Evolutionary conservation across 92 coral and sea anemone genomes (phyloP).

Genomic region (Plumapathes pennacea): DNA sequence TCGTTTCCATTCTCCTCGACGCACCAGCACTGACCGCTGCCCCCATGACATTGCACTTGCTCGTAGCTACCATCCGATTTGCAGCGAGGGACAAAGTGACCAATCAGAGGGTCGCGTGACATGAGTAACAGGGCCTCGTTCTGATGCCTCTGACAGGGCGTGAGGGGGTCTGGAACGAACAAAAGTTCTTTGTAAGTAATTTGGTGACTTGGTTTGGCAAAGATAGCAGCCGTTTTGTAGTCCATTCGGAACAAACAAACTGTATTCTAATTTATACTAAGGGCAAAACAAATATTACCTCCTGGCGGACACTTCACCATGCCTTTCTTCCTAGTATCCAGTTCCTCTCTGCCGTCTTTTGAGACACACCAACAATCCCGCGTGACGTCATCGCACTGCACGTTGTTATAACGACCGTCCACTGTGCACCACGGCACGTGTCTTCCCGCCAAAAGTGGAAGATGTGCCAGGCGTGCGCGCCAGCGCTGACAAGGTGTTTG

Average conservation of each 20-base stretch:
- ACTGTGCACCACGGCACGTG: constrained; percentile 59
- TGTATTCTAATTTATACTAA: too few relatives aligned
- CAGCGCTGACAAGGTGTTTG: constrained; percentile 72
- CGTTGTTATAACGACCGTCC: constrained; percentile 61
- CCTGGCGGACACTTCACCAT: constrained; percentile 49
- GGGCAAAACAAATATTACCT: too few relatives aligned
- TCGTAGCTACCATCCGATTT: constrained; percentile 63
- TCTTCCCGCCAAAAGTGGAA: constrained; percentile 30
- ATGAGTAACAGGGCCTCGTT: constrained; percentile 12
- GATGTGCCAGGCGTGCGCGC: constrained; percentile 48
- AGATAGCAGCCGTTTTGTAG: not conserved
- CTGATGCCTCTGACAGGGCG: constrained; percentile 46
- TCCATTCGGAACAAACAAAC: not conserved
- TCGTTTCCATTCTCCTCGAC: constrained; percentile 88
- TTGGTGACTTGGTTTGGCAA: not conserved
- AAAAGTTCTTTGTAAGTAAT: not conserved
- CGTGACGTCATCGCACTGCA: constrained; percentile 53
- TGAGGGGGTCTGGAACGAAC: constrained; percentile 21
- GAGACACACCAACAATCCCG: constrained; percentile 78
- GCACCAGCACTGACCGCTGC: constrained; percentile 94
- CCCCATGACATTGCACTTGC: constrained; percentile 70
- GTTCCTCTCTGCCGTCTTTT: constrained; percentile 52
- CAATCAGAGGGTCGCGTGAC: constrained; percentile 8
- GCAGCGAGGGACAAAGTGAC: constrained; percentile 67
- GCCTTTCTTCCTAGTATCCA: constrained; percentile 55